Evolutionary conservation across 1,140 invertebrate genomes (phyloP), one percentile per base, ranked within the genome.

Genomic region (Brachionus paranguensis): DNA sequence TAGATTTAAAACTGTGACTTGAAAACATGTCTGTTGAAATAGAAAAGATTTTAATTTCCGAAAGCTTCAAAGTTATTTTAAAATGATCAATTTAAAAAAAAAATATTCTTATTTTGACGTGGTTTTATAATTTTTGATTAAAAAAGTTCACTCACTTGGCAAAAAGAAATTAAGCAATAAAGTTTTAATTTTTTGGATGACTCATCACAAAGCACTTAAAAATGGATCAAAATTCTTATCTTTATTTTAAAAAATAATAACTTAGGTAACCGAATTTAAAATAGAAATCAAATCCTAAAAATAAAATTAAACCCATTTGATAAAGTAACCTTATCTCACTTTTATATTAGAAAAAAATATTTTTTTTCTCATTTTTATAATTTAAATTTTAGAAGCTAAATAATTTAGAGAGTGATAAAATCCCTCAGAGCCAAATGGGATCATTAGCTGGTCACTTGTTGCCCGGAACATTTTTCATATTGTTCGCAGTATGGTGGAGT

Each of bases 401-500:
- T 7, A 70, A 33, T 70, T 29, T 37, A 24, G 5, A 33, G 27
- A 33, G 8, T 11, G 1, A 33, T 4, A 70, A 41, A 70, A 33
- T 14, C 7, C 8, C 10, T n/a, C 3, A 3, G 5, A 72, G 5
- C 47, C 37, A 81, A 43, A 91, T 91, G 90, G 90, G 90, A 10
- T 89, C 86, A 47, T 89, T 91, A 85, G 85, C 86, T 84, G 90
- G 90, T 12, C 91, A 91, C 84, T 86, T 89, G 3, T 85, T 91
- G 5, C 91, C 91, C 2, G 91, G 91, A 60, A 88, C 89, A 6
- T 90, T 91, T 84, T 91, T 91, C 86, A 86, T 89, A 14, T 17
- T 87, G 0, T 90, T 90, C 86, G 87, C 86, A 0, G 17, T 90
- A 24, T 91, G 91, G 90, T 91, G 90, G 88, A 86, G 81, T 70